These are phyloP conservation scores for Chelonoidis abingdonii DNA, from an alignment of 2,113 vertebrate species.

Conservation along the genomic window DNA sequence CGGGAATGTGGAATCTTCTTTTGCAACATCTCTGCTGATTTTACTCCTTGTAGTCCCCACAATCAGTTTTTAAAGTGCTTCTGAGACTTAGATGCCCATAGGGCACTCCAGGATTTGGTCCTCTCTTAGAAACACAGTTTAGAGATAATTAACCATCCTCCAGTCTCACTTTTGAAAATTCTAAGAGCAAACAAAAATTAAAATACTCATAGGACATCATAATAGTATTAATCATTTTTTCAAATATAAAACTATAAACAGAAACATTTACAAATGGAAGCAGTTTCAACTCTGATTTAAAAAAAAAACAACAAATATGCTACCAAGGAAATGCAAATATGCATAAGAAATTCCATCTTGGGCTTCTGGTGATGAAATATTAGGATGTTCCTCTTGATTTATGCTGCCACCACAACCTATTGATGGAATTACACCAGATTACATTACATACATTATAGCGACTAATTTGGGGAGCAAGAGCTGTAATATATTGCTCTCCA, in stretches of 20 bases:
- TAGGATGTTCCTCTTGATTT: background rate
- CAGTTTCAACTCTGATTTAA: background rate
- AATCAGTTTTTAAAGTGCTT: background rate
- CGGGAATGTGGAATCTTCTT: background rate
- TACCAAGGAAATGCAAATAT: background rate
- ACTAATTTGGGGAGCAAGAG: background rate
- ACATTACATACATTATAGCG: background rate
- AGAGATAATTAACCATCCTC: background rate
- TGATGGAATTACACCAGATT: background rate
- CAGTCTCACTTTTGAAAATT: background rate
- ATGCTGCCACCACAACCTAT: slow-evolving; percentile 2
- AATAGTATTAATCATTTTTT: slow-evolving; percentile 1
- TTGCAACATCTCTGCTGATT: background rate
- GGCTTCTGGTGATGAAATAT: background rate
- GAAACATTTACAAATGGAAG: background rate
- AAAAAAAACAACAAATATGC: background rate
- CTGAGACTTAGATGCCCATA: background rate
- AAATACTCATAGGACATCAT: background rate
- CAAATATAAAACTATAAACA: background rate
- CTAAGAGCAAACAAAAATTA: background rate
- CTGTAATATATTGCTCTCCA: background rate
- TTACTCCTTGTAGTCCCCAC: background rate
- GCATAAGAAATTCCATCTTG: background rate
- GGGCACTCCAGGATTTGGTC: background rate
- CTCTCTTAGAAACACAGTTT: background rate